phyloP scores from a whole-genome alignment of 2,888 invertebrate genomes.

The Sinhomidia bicolor region DNA sequence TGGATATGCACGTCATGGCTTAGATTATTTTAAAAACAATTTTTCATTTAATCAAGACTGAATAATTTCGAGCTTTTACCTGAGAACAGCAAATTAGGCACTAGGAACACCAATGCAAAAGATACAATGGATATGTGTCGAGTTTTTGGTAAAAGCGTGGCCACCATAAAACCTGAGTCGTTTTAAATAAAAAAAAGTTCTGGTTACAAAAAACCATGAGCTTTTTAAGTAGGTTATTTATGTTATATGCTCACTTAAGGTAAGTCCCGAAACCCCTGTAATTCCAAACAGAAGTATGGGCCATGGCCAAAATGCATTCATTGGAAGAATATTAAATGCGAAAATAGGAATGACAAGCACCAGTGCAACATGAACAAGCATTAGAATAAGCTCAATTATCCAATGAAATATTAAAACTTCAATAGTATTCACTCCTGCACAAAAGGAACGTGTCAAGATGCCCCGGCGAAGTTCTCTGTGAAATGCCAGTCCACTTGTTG shows the following conservation, averaged over 20 bases:
- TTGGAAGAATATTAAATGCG: slow-evolving; percentile 50
- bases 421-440: slow-evolving; percentile 51
- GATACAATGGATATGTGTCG: background rate
- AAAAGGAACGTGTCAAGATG: slow-evolving; percentile 54
- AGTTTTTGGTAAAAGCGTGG: background rate
- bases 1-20: background rate
- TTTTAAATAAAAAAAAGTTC: background rate
- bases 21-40: background rate
- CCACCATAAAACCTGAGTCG: slow-evolving; percentile 47
- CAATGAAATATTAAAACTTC: slow-evolving; percentile 64
- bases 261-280: slow-evolving; percentile 40
- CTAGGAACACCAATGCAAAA: slow-evolving; percentile 18
- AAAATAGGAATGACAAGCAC: slow-evolving; percentile 67
- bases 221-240: too few relatives aligned
- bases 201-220: background rate
- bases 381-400: slow-evolving; percentile 55
- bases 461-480: slow-evolving; percentile 54
- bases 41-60: background rate
- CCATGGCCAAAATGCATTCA: slow-evolving; percentile 69
- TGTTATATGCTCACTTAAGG: slow-evolving; percentile 54
- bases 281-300: slow-evolving; percentile 55
- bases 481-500: slow-evolving; percentile 59
- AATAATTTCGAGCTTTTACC: slow-evolving; percentile 8
- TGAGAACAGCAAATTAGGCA: slow-evolving; percentile 58
- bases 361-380: slow-evolving; percentile 57